Conservation (phyloP, 2,888 invertebrate species). For the Drosophila yooni region DNA sequence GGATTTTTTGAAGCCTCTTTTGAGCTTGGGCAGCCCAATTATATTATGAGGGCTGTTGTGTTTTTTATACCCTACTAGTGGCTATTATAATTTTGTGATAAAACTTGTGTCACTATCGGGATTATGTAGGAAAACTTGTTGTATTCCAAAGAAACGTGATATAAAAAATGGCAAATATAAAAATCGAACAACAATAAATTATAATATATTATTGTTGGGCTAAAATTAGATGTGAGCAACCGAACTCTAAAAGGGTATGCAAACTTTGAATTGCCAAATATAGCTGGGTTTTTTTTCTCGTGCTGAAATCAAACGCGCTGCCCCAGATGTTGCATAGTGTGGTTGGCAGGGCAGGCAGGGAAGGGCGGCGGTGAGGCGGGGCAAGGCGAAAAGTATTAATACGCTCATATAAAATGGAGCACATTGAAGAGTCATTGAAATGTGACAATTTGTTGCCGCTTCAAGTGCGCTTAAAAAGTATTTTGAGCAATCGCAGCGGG, state of each 20-base stretch:
- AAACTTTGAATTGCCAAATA: background rate
- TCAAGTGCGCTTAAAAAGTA: conserved; percentile 54
- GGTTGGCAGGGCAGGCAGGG: background rate
- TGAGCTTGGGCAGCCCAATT: conserved; percentile 36
- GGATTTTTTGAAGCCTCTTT: conserved; percentile 23
- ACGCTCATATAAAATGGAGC: conserved; percentile 68
- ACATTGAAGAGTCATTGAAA: conserved; percentile 75
- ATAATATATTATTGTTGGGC: background rate
- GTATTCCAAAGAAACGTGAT: too few relatives aligned
- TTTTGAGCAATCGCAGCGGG: conserved; percentile 51
- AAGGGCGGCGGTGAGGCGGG: conserved; percentile 3
- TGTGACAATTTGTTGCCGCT: conserved; percentile 73
- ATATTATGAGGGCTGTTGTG: conserved; percentile 34
- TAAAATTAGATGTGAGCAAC: background rate
- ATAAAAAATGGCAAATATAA: background rate
- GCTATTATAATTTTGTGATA: background rate
- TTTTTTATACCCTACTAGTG: background rate
- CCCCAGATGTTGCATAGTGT: conserved; percentile 49
- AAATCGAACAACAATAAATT: background rate
- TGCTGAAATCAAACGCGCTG: conserved; percentile 59
- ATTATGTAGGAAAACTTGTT: background rate
- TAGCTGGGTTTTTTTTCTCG: conserved; percentile 19
- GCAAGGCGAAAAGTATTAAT: conserved; percentile 57
- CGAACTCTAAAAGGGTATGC: background rate
- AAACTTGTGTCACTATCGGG: background rate